phyloP scores from a whole-genome alignment of 2,113 vertebrate genomes.

The Solea senegalensis region DNA sequence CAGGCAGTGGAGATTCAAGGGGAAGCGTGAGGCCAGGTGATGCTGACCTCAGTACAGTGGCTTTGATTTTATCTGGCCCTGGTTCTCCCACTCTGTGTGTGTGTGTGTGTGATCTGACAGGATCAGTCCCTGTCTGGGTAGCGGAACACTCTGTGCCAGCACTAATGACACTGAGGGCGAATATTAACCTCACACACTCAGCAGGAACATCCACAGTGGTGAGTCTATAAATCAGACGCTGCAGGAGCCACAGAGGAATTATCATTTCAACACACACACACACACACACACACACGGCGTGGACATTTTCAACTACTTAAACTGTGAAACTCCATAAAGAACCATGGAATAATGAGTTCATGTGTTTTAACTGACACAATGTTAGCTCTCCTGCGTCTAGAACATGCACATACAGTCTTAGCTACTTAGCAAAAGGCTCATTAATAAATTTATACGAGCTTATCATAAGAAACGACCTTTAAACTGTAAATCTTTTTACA shows the following conservation, averaged over 20 bases:
- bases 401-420: no score
- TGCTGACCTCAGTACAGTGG: constrained; percentile 89
- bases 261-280: constrained; percentile 48
- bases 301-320: background rate
- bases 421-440: no score
- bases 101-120: constrained; percentile 85
- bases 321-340: no score
- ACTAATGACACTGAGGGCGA: constrained; percentile 99
- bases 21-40: constrained; percentile 71
- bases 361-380: constrained; percentile 6
- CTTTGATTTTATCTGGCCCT: constrained; percentile 94
- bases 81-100: constrained; percentile 80
- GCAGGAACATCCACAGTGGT: constrained; percentile 88
- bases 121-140: constrained; percentile 97
- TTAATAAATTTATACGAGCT: no score
- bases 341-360: constrained; percentile 15
- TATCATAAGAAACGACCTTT: no score
- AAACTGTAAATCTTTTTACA: no score
- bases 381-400: no score
- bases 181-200: constrained; percentile 98
- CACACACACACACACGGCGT: constrained; percentile 9
- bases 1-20: constrained; percentile 68
- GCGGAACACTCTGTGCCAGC: constrained; percentile 92
- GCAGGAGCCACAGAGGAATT: constrained; percentile 43
- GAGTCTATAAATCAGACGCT: constrained; percentile 91